These are phyloP conservation scores for Arenaria interpres DNA, from an alignment of 2,113 vertebrate genomes.

Conservation along the genomic window DNA sequence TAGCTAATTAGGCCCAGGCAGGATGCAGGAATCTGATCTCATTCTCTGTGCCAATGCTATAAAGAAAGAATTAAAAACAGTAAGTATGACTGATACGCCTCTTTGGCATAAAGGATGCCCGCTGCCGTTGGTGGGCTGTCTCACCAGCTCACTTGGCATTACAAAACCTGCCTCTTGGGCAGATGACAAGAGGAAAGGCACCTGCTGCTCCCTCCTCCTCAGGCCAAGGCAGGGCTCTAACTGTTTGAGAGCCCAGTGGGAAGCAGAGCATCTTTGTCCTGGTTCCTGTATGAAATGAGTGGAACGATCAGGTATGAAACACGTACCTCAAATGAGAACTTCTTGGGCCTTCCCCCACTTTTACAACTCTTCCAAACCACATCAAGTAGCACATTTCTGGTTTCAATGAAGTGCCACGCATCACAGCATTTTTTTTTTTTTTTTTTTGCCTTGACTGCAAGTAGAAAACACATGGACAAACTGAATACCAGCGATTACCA, in stretches of 20 bases:
- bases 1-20: background rate
- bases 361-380: background rate
- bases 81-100: background rate
- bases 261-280: background rate
- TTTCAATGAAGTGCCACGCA: background rate
- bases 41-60: background rate
- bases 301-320: background rate
- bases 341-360: background rate
- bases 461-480: background rate
- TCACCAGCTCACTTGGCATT: background rate
- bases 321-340: background rate
- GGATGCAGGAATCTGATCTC: background rate
- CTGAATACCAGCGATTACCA: background rate
- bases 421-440: background rate
- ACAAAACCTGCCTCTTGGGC: background rate
- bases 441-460: background rate
- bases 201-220: background rate
- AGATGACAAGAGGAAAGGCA: background rate
- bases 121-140: background rate
- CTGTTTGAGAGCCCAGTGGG: background rate
- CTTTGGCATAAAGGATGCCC: background rate
- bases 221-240: background rate
- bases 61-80: background rate
- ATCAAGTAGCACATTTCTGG: background rate
- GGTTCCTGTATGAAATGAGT: background rate